Percentiles rank a stretch among this genome's conserved stretches.
These are phyloP conservation scores for Ophioninae sp. DNA, from an alignment of 2,888 invertebrate species.

Conservation along the genomic window DNA sequence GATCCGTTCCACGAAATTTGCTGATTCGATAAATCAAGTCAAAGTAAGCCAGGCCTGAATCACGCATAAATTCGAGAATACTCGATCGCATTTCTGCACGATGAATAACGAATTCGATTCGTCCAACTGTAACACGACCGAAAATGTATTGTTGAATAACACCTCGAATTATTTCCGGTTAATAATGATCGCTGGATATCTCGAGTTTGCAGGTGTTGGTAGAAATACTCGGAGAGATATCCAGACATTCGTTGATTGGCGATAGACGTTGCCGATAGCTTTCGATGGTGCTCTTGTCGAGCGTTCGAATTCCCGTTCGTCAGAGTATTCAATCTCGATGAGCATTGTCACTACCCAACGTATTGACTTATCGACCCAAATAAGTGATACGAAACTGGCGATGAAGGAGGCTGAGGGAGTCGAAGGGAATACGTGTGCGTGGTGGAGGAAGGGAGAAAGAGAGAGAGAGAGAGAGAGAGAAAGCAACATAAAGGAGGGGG, in stretches of 20 bases:
- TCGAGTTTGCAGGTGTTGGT: background rate
- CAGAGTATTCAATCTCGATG: constrained; percentile 62
- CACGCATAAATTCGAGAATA: no score
- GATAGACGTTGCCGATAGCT: constrained; percentile 15
- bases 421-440: background rate
- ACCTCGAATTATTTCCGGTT: background rate
- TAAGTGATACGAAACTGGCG: constrained; percentile 49
- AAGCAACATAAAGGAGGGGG: no score
- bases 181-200: background rate
- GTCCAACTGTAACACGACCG: background rate
- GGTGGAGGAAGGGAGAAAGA: background rate
- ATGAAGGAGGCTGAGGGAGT: background rate
- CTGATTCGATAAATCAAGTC: no score
- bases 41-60: no score
- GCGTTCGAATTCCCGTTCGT: constrained; percentile 45
- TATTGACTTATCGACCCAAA: constrained; percentile 73
- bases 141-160: background rate
- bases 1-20: no score
- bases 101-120: background rate
- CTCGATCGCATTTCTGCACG: no score
- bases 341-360: constrained; percentile 69
- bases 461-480: no score
- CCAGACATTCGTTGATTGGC: constrained; percentile 28
- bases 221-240: background rate
- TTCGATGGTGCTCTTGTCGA: constrained; percentile 41